phyloP scores from a whole-genome alignment of 35 echinoderm and acorn worm genomes.

The Hemicentrotus pulcherrimus region DNA sequence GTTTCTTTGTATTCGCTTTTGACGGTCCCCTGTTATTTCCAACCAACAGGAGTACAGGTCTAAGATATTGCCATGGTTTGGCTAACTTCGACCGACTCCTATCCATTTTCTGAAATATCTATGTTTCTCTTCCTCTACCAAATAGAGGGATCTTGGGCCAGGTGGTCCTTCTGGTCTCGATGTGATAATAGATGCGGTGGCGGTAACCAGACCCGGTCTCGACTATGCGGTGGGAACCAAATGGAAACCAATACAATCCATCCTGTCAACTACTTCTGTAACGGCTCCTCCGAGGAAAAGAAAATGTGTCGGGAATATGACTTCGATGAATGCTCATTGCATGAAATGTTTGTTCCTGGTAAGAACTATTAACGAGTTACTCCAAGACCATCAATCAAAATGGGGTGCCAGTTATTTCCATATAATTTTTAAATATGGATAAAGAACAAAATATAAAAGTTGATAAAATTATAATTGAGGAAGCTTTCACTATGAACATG shows the following conservation, averaged over 20 bases:
- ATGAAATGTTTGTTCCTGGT: conserved; percentile 28
- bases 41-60: no score
- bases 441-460: no score
- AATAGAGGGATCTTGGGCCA: background rate
- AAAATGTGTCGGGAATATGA: background rate
- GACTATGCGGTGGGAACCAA: background rate
- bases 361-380: background rate
- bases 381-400: background rate
- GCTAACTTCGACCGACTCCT: no score
- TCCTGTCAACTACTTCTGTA: background rate
- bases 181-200: conserved; percentile 27
- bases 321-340: conserved; percentile 15
- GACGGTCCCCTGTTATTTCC: no score
- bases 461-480: no score
- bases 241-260: background rate
- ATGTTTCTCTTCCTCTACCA: background rate
- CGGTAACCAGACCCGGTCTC: conserved; percentile 17
- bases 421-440: no score
- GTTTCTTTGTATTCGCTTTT: no score
- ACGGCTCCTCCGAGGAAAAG: background rate
- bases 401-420: background rate
- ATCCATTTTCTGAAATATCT: background rate
- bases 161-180: conserved; percentile 7
- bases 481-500: no score
- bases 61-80: no score